phyloP scores from a whole-genome alignment of 23 tunicate genomes.

The Trididemnum miniatum region DNA sequence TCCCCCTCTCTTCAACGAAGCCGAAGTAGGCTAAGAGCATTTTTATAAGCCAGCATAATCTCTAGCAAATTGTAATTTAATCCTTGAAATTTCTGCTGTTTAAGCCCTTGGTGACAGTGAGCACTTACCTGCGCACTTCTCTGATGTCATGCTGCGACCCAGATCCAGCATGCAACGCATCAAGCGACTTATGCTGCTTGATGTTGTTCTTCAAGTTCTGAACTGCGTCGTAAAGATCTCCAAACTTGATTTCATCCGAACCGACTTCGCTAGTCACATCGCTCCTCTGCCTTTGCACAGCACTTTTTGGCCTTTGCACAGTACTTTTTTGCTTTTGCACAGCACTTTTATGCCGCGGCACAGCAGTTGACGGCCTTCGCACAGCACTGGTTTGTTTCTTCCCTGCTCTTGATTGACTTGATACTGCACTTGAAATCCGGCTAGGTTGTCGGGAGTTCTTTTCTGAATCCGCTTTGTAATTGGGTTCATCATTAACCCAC shows the following conservation, averaged over 20 bases:
- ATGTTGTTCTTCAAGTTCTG: background rate
- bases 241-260: background rate
- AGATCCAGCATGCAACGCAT: too few relatives aligned
- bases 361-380: background rate
- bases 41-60: too few relatives aligned
- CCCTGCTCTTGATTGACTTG: background rate
- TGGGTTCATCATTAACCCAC: background rate
- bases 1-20: too few relatives aligned
- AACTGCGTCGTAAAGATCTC: background rate
- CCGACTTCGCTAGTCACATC: background rate
- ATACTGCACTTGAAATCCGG: background rate
- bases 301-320: background rate
- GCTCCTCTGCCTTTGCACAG: background rate
- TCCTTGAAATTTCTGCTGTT: too few relatives aligned
- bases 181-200: background rate
- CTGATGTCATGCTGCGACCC: too few relatives aligned
- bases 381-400: background rate
- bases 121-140: too few relatives aligned
- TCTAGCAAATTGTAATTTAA: too few relatives aligned
- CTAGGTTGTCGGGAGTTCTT: background rate
- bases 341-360: background rate
- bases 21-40: too few relatives aligned
- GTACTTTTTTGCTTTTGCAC: background rate
- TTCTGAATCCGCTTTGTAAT: background rate
- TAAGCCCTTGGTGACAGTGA: too few relatives aligned